Conservation (phyloP, 2,113 vertebrate species). For the Butastur rufipennis region DNA sequence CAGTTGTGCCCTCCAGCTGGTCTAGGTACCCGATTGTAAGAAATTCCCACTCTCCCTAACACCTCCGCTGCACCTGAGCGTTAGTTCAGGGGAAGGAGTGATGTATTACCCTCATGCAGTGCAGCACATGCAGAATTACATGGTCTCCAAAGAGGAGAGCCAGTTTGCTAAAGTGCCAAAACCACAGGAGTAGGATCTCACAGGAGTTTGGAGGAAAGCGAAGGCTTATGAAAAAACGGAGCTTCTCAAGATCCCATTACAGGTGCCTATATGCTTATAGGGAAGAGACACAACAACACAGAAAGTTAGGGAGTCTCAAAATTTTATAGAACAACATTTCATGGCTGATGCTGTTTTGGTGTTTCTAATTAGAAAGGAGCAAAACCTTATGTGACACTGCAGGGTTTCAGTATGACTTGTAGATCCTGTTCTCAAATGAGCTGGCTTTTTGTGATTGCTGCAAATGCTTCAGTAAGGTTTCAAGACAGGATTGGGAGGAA, state of each 20-base stretch:
- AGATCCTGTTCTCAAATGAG: not conserved
- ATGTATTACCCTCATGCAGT: too few species aligned
- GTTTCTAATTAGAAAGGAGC: not conserved
- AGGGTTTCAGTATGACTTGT: not conserved
- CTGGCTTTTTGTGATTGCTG: not conserved
- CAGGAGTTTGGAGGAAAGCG: not conserved
- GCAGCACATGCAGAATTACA: not conserved
- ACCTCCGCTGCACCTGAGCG: accelerated
- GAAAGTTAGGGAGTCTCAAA: not conserved
- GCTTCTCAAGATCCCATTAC: not conserved
- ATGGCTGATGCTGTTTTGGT: not conserved
- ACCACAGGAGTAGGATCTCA: not conserved
- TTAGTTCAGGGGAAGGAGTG: not conserved
- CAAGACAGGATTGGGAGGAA: not conserved
- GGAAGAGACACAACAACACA: not conserved
- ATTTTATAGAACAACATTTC: not conserved
- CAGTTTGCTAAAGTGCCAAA: not conserved
- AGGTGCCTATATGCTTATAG: not conserved
- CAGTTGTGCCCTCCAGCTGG: too few species aligned
- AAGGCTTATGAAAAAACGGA: not conserved
- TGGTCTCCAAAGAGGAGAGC: not conserved
- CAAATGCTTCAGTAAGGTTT: not conserved
- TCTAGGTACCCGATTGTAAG: too few species aligned
- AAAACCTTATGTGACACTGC: not conserved
- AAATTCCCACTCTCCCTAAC: not conserved